phyloP scores from a whole-genome alignment of 2,113 vertebrate genomes.

The Heterochromis multidens region DNA sequence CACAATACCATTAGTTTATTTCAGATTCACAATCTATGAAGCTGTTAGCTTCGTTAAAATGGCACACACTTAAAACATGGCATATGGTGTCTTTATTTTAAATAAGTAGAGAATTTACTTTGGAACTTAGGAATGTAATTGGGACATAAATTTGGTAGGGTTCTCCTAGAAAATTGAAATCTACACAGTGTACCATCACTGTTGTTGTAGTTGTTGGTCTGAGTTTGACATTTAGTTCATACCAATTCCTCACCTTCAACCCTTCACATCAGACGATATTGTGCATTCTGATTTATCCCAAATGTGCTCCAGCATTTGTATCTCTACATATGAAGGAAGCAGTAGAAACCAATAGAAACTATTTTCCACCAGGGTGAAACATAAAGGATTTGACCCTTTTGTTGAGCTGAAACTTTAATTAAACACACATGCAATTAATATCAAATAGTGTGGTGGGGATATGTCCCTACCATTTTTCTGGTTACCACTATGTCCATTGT shows the following conservation, averaged over 20 bases:
- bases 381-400: no score
- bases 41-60: not conserved
- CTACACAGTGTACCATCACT: not conserved
- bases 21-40: not conserved
- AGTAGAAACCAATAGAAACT: not conserved
- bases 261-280: not conserved
- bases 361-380: not conserved
- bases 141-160: no score
- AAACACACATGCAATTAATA: not conserved
- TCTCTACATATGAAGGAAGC: not conserved
- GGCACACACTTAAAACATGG: not conserved
- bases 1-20: not conserved
- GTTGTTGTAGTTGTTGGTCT: no score
- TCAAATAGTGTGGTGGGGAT: not conserved
- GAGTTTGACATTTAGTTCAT: no score
- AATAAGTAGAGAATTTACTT: not conserved
- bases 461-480: no score
- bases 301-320: not conserved
- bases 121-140: no score
- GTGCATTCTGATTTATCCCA: not conserved
- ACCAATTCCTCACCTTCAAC: not conserved
- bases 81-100: not conserved
- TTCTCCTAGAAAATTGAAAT: not conserved
- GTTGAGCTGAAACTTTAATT: not conserved
- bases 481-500: no score